phyloP scores from a whole-genome alignment of 1,140 invertebrate genomes.

The Micrasema minimum region DNA sequence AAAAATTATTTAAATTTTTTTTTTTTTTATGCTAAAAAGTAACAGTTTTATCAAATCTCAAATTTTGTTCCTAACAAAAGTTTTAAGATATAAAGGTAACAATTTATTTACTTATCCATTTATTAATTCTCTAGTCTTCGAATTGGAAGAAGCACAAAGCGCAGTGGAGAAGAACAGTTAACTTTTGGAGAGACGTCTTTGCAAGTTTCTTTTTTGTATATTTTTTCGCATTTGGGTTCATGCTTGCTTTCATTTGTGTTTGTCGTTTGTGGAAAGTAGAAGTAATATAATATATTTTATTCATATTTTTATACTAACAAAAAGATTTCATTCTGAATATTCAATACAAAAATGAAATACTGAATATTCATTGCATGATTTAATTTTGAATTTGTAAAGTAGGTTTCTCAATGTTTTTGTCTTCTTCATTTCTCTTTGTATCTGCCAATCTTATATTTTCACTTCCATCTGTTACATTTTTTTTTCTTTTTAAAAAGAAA shows the following conservation, averaged over 20 bases:
- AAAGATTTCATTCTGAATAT: no score
- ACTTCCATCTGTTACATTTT: no score
- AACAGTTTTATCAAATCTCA: no score
- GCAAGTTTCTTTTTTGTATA: slow-evolving; percentile 65
- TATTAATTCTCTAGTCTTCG: slow-evolving; percentile 59
- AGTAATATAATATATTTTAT: neutral
- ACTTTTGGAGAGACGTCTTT: slow-evolving; percentile 67
- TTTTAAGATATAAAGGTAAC: no score
- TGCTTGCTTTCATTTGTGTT: neutral
- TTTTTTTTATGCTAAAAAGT: no score
- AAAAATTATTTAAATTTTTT: no score
- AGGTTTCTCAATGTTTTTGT: slow-evolving; percentile 14
- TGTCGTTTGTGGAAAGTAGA: no score
- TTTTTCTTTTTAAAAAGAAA: no score
- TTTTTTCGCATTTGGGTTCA: slow-evolving; percentile 26
- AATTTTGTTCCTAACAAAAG: no score
- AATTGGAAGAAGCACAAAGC: slow-evolving; percentile 65
- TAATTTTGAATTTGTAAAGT: no score
- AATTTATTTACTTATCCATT: slow-evolving; percentile 3
- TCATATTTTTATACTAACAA: neutral
- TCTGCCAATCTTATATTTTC: slow-evolving; percentile 1
- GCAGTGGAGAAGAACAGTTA: slow-evolving; percentile 67
- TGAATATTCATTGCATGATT: no score
- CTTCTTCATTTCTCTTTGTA: slow-evolving; percentile 44
- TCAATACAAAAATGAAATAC: no score